Base-by-base conservation (phyloP, 2,797 vertebrate genomes). In the Syndactyla subalaris region DNA sequence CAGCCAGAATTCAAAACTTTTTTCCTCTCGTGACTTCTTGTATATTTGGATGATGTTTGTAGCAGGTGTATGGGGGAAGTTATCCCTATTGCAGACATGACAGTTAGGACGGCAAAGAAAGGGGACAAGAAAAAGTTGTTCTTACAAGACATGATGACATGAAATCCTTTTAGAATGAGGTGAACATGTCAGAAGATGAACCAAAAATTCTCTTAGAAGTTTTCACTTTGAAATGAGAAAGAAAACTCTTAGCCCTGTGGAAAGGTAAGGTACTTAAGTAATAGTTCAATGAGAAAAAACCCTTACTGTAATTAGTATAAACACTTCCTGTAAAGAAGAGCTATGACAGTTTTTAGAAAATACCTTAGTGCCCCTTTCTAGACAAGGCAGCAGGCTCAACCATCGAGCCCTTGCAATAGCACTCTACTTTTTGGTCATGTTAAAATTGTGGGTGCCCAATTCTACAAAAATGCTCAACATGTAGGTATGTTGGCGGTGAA, bases 41-140 rank as follows among this genome's bases (percentile, higher is more conserved):
- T 23, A 18, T 26, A 18, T 36, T 84, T 59, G 24, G 12, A 18
- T 65, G 62, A 36, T 18, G 7, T 61, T 63, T 71, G 20, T 32
- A 43, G 36, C 19, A 38, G 17, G 8, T 30, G 11, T 57, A 43
- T 0, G 0, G 17, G 38, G 14, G 61, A 29, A 72, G 41, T 65
- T 68, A 45, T 8, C 0, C 0, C 46, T 34, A 4, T 22, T 46
- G 11, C 34, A 76, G 19, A 83, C 46, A 23, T 2, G 1, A 58
- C 26, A 46, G 38, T 30, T 16, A 5, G 15, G 7, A 65, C n/a
- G 24, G 34, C 32, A 82, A 59, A 75, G 54, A 81, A 87, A 80
- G 10, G 11, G 26, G 8, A 61, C 32, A 58, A 54, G 49, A 63
- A 68, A 38, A 78, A 66, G 10, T 41, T 78, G 15, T 41, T 62